Evolutionary conservation across 2,797 vertebrate genomes (phyloP).

Genomic region (Ptychobarbus kaznakovi): DNA sequence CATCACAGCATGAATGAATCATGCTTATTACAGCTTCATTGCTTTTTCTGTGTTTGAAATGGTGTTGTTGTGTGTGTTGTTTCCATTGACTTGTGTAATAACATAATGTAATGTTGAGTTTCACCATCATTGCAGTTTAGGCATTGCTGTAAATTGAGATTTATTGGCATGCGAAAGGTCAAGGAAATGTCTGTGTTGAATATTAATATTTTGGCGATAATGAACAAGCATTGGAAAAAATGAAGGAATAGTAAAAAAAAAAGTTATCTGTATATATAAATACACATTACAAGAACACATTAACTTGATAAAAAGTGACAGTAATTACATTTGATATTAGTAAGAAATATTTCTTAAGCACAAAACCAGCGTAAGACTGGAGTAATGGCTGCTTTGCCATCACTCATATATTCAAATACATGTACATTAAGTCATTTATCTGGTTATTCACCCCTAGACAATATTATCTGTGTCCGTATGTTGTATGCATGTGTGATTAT

Average conservation of each 20-base stretch:
- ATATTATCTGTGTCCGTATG: too few species aligned
- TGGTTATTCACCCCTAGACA: too few species aligned
- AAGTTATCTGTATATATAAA: background rate
- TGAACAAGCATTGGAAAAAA: background rate
- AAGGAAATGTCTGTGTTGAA: background rate
- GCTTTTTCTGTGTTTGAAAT: background rate
- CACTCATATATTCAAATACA: too few species aligned
- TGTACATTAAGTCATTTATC: too few species aligned
- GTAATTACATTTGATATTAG: too few species aligned
- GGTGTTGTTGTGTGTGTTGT: background rate
- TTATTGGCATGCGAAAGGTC: background rate
- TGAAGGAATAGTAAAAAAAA: background rate
- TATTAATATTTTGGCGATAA: background rate
- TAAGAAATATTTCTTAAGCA: too few species aligned
- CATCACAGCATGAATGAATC: conserved; percentile 1
- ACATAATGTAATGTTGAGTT: background rate
- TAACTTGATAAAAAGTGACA: too few species aligned
- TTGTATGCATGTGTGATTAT: too few species aligned
- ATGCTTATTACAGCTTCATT: conserved; percentile 4
- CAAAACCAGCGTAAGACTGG: too few species aligned
- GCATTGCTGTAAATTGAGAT: background rate
- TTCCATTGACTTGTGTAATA: background rate
- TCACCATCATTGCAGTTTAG: background rate
- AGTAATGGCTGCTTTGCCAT: too few species aligned
- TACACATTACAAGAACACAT: too few species aligned